These are phyloP conservation scores for Drosophila bocqueti DNA, from an alignment of 1,140 invertebrate species.

Conservation along the genomic window DNA sequence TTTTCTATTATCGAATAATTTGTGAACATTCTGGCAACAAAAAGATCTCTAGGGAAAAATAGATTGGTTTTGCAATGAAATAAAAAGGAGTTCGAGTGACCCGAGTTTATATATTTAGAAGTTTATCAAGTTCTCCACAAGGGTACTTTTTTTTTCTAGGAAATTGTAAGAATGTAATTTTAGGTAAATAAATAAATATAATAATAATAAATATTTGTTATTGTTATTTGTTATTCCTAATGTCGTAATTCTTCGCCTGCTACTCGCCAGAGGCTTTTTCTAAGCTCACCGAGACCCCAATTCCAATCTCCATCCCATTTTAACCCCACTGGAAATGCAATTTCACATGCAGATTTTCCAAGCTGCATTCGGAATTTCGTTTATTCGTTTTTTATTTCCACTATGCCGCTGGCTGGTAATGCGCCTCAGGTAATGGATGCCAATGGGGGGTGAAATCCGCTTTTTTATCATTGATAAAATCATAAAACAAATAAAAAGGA, in stretches of 20 bases:
- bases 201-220: too few species aligned
- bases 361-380: constrained; percentile 50
- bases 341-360: constrained; percentile 49
- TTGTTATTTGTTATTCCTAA: too few species aligned
- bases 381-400: constrained; percentile 51
- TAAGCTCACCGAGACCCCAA: too few species aligned
- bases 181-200: too few species aligned
- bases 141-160: background rate
- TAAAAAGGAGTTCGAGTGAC: background rate
- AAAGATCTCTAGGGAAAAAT: constrained; percentile 18
- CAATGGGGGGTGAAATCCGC: background rate
- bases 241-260: too few species aligned
- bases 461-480: too few species aligned
- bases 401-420: constrained; percentile 1
- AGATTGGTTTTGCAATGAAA: constrained; percentile 17
- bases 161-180: background rate
- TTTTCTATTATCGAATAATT: constrained; percentile 81
- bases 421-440: too few species aligned
- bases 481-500: too few species aligned
- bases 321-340: constrained; percentile 51
- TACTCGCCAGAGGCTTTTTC: too few species aligned
- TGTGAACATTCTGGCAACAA: constrained; percentile 51
- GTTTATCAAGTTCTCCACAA: background rate
- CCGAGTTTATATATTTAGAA: background rate
- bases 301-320: background rate